Base-by-base conservation (phyloP, 2,113 vertebrate species). In the Ciconia stormi region DNA sequence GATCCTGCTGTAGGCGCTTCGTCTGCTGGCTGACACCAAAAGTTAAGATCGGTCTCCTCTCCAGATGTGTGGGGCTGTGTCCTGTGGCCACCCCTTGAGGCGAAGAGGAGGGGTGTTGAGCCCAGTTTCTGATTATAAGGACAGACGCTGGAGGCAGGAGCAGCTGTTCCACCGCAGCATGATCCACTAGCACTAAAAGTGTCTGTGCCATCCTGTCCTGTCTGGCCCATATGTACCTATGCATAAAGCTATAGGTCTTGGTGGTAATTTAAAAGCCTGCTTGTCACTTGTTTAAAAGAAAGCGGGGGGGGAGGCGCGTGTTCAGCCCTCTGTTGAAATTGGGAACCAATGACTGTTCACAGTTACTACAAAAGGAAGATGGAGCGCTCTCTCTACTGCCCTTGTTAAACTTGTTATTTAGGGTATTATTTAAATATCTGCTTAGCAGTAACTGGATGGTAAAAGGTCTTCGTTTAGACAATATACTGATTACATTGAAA, bases 321-420 rank as follows among this genome's bases (percentile, higher is more conserved):
- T 36, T 49, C 53, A 80, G n/a, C 49, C 71, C 38, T 36, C 61
- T 77, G 66, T 72, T 93, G 74, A 53, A 76, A 36, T 7, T 9
- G 59, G 71, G 42, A 73, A 74, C 63, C 25, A 2, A 13, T 36
- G 44, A 11, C 38, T 79, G 34, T 49, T 63, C 52, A 2, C 8
- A 4, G 62, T 82, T 93, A 65, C 91, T 95, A 56, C 73, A 82
- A 90, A 97, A 90, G 88, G 87, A 93, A 91, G 82, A 16, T 42
- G 52, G 29, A 80, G 11, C 13, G 8, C 16, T 8, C 17, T 40
- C 40, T 61, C 78, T 40, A 4, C 70, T 72, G 56, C 34, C 42
- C 58, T 49, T 19, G 40, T 76, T 88, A 67, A 63, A 92, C n/a
- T 59, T n/a, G 14, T 59, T 91, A 13, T 59, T 90, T 47, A 76